Evolutionary conservation across 2,113 vertebrate genomes (phyloP).

Genomic region (Takifugu flavidus): DNA sequence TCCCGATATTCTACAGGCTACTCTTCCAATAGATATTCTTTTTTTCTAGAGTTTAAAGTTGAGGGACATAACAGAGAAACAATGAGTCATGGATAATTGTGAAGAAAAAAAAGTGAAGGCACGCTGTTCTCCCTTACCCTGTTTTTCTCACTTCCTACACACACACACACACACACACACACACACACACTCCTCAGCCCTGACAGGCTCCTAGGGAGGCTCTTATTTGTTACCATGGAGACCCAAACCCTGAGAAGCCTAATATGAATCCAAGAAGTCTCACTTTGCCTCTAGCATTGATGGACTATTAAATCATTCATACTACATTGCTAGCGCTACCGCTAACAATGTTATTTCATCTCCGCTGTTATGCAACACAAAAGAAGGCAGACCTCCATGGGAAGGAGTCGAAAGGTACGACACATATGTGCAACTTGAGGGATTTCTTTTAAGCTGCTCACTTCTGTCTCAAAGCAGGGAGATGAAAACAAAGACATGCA

Average conservation of each 20-base stretch:
- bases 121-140: constrained; percentile 32
- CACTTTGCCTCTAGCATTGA: constrained; percentile 49
- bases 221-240: constrained; percentile 68
- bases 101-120: constrained; percentile 14
- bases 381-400: constrained; percentile 25
- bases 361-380: constrained; percentile 52
- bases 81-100: constrained; percentile 40
- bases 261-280: constrained; percentile 53
- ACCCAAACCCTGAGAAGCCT: constrained; percentile 60
- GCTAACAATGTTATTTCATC: constrained; percentile 51
- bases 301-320: constrained; percentile 60
- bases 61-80: constrained; percentile 22
- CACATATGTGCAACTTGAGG: not conserved
- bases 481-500: constrained; percentile 3
- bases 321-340: constrained; percentile 43
- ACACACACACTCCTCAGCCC: constrained; percentile 13
- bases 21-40: constrained; percentile 28
- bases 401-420: constrained; percentile 14
- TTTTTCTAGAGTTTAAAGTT: constrained; percentile 18
- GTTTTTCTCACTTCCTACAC: constrained; percentile 47
- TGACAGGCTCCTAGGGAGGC: constrained; percentile 56
- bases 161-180: constrained; percentile 26
- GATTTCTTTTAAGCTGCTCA: not conserved
- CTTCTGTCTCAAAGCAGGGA: not conserved
- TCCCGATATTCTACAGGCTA: constrained; percentile 2